Evolutionary conservation across 2,888 invertebrate genomes (phyloP).

Genomic region (Andrena fulva): DNA sequence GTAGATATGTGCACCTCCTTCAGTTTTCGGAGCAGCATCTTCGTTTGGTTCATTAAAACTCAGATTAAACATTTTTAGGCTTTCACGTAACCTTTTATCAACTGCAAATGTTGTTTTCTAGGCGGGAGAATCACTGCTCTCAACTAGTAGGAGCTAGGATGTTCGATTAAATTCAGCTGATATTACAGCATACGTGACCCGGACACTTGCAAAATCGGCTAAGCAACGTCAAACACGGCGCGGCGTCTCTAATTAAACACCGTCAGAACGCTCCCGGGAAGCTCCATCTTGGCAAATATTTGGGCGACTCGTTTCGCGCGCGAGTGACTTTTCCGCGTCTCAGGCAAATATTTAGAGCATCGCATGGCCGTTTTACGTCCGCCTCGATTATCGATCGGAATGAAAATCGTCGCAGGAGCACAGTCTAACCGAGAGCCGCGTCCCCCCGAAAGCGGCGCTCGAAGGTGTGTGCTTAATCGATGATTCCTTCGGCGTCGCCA

Average conservation of each 20-base stretch:
- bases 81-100: too few relatives aligned
- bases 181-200: not conserved
- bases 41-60: too few relatives aligned
- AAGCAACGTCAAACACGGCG: not conserved
- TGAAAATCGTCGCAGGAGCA: not conserved
- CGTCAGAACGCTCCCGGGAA: not conserved
- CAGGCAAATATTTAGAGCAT: not conserved
- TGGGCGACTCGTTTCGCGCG: not conserved
- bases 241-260: not conserved
- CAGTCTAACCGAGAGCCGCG: too few relatives aligned
- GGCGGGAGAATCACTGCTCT: too few relatives aligned
- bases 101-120: too few relatives aligned
- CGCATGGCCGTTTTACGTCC: not conserved
- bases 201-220: not conserved
- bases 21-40: too few relatives aligned
- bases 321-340: not conserved
- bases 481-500: not conserved
- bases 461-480: not conserved
- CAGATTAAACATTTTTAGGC: too few relatives aligned
- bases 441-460: too few relatives aligned
- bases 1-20: too few relatives aligned
- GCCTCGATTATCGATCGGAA: not conserved
- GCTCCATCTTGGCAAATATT: not conserved
- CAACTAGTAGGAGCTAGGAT: too few relatives aligned
- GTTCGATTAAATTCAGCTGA: too few relatives aligned